Percentiles rank a stretch among this genome's conserved stretches.
Evolutionary conservation across 2,113 vertebrate genomes (phyloP).

Genomic region (Trogon surrucura): DNA sequence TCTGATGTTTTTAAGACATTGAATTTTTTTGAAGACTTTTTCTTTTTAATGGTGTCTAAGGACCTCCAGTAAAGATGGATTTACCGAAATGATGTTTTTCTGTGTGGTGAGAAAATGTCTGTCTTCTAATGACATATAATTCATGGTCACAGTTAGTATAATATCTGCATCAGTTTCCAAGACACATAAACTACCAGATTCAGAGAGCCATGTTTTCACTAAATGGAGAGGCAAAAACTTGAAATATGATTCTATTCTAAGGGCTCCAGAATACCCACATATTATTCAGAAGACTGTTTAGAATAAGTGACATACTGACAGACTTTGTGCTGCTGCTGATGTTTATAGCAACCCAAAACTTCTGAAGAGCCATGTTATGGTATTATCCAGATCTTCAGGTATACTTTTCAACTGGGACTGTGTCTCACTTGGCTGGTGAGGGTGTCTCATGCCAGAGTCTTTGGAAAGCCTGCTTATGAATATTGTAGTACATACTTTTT

Average conservation of each 20-base stretch:
- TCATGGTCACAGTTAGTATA: background rate
- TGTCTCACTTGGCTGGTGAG: background rate
- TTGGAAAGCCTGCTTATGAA: background rate
- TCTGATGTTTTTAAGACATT: background rate
- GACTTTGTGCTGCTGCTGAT: background rate
- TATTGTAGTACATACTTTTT: background rate
- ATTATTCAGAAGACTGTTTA: background rate
- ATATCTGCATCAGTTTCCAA: background rate
- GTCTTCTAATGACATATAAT: background rate
- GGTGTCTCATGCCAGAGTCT: background rate
- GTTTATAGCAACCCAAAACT: background rate
- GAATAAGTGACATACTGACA: background rate
- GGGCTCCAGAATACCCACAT: background rate
- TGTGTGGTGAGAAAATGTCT: background rate
- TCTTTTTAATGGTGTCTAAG: background rate
- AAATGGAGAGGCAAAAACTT: background rate
- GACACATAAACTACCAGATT: background rate
- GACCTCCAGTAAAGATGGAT: background rate
- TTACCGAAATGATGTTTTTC: background rate
- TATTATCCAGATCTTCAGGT: background rate
- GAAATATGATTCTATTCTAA: background rate
- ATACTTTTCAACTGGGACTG: background rate
- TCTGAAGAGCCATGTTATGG: background rate
- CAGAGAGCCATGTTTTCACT: background rate
- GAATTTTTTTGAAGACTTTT: background rate